A percentile compares a stretch with the other conserved stretches of the same genome.
Conservation (phyloP, 2,113 vertebrate genomes). For the Cyanoderma ruficeps region DNA sequence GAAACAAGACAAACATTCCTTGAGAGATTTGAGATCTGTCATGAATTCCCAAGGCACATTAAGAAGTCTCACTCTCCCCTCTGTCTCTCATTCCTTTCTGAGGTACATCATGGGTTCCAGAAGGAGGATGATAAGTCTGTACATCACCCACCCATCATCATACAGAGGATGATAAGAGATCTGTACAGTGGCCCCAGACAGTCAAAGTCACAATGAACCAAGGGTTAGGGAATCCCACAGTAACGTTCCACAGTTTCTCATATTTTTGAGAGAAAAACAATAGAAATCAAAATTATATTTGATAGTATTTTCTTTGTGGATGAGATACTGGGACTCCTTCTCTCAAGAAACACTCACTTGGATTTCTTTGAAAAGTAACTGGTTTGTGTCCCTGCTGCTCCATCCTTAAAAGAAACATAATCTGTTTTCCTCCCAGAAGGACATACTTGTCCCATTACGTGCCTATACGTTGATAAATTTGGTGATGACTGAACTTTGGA, state of each 20-base stretch:
- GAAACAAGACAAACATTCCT: conserved; percentile 63
- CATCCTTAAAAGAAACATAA: not conserved
- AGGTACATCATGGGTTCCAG: conserved; percentile 1
- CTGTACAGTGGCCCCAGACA: not conserved
- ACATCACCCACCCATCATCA: not conserved
- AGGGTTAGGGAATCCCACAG: not conserved
- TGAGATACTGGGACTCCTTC: not conserved
- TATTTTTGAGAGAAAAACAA: rapidly evolving
- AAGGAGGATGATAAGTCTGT: not conserved
- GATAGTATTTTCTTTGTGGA: not conserved
- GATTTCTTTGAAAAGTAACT: not conserved
- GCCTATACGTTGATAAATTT: not conserved
- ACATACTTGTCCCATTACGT: not conserved
- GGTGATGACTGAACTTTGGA: not conserved
- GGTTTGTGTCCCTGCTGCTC: not conserved
- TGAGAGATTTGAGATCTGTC: not conserved
- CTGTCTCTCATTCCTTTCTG: not conserved
- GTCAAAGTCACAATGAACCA: not conserved
- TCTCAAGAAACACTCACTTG: not conserved
- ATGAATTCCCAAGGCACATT: not conserved
- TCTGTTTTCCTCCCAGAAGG: not conserved
- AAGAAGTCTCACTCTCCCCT: not conserved
- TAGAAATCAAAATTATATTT: not conserved
- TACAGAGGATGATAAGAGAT: not conserved
- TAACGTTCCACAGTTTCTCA: not conserved